Conservation (phyloP, 2,113 vertebrate species). For the Odocoileus hemionus region DNA sequence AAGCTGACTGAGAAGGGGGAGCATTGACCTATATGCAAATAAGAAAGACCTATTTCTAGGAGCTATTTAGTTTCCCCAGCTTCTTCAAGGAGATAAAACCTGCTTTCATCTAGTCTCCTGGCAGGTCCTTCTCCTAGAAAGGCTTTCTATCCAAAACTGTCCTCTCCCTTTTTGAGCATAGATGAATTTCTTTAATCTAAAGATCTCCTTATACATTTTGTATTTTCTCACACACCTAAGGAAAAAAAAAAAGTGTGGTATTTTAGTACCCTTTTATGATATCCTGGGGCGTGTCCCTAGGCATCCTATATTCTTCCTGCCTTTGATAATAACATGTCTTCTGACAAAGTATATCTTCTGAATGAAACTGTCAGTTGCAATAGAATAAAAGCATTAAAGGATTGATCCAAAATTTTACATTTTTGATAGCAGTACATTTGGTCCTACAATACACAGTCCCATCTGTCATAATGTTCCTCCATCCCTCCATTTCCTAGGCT, state of each 20-base stretch:
- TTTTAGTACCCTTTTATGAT: background rate
- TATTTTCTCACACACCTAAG: background rate
- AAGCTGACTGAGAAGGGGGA: background rate
- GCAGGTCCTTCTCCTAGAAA: background rate
- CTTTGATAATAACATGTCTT: background rate
- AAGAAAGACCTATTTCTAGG: slow-evolving; percentile 48
- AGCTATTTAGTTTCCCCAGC: slow-evolving; percentile 46
- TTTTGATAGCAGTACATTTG: background rate
- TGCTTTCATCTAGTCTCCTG: slow-evolving; percentile 8
- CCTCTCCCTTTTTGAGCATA: background rate
- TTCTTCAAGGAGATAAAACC: slow-evolving; percentile 56
- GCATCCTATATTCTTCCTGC: background rate
- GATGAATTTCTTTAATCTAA: slow-evolving; percentile 10
- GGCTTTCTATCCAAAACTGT: background rate
- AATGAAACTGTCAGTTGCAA: background rate
- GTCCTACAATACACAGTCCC: background rate
- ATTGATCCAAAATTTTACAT: background rate
- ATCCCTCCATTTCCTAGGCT: background rate
- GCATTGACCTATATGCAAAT: slow-evolving; percentile 63
- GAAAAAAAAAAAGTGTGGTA: background rate
- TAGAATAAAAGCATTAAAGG: background rate
- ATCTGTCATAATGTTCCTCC: background rate
- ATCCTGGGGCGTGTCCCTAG: background rate
- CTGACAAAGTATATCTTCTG: background rate
- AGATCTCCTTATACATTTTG: background rate